Evolutionary conservation across 2,113 vertebrate species (phyloP).

Genomic region (Rhombomys opimus): DNA sequence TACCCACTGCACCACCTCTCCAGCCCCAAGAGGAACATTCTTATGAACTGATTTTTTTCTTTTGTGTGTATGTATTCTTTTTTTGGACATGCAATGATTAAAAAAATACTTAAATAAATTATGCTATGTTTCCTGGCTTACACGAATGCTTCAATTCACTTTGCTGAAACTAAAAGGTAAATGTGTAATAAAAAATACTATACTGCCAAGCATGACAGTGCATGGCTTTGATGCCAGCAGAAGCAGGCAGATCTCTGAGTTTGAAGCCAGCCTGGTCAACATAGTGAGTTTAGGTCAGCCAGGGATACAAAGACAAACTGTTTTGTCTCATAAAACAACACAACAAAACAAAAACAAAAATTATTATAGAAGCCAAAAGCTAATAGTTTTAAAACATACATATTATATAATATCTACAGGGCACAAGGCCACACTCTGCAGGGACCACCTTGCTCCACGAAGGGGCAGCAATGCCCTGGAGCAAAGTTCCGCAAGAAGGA

Average conservation of each 20-base stretch:
- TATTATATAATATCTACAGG: conserved; percentile 72
- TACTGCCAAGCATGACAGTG: too few relatives aligned
- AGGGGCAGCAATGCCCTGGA: conserved; percentile 94
- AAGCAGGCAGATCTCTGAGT: background rate
- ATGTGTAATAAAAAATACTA: background rate
- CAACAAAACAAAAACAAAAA: background rate
- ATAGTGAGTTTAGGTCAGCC: background rate
- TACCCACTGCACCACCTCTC: background rate
- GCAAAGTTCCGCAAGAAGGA: conserved; percentile 95
- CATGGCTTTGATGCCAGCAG: background rate
- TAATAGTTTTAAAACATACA: conserved; percentile 57
- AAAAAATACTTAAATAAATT: background rate
- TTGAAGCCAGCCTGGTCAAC: background rate
- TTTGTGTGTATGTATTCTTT: background rate
- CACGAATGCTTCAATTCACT: background rate
- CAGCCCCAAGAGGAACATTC: background rate
- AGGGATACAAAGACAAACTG: background rate
- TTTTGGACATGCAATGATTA: background rate
- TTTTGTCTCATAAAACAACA: background rate
- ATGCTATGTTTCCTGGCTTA: background rate
- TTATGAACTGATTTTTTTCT: background rate
- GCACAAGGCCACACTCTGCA: conserved; percentile 94
- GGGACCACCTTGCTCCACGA: conserved; percentile 91
- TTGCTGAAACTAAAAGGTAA: background rate
- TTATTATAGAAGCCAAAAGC: conserved; percentile 52